Base-by-base conservation (phyloP, 2,113 vertebrate genomes). In the Columba janthina region DNA sequence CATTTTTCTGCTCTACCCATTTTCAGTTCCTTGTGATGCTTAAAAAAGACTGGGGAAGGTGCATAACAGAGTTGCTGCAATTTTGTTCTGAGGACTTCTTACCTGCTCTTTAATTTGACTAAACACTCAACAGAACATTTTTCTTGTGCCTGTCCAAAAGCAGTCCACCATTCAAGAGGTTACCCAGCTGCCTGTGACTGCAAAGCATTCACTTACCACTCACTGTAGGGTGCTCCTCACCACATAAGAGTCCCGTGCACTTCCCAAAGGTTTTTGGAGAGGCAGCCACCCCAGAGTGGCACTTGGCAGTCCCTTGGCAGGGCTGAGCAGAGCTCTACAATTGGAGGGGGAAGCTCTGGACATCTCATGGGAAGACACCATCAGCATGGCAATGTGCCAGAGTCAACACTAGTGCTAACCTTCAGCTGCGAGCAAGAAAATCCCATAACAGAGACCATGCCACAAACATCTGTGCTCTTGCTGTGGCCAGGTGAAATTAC, bases 391-490 rank as follows among this genome's bases (percentile, higher is more conserved):
- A 69, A 24, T 0, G 0, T 62, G 81, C 89, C 94, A 94, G 58
- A 72, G 19, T 79, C 81, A 80, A 85, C 32, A 48, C 38, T 88
- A 5, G 1, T 6, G 29, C 53, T 86, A 71, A 93, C 71, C 57
- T 90, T 83, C 65, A 70, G 6, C 44, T 80, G 32, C 6, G 4
- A 86, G 75, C 24, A 25, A 90, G 82, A 94, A 94, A 94, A 91
- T 60, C 75, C 58, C 3, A 0, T 50, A 62, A 71, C 12, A 32
- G 72, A 93, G 53, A 61, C 38, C 0, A 0, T 60, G 60, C 60
- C 88, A 74, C 57, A 66, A 58, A 56, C 82, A 77, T 71, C 85
- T 90, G 79, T 64, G 60, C 42, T 80, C 38, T 73, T 6, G 10
- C 36, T 2, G 11, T 44, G 58, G 65, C 69, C 65, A 81, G 78